These are phyloP conservation scores for Megaceryle maxima DNA, from an alignment of 2,113 vertebrate species.

Conservation along the genomic window DNA sequence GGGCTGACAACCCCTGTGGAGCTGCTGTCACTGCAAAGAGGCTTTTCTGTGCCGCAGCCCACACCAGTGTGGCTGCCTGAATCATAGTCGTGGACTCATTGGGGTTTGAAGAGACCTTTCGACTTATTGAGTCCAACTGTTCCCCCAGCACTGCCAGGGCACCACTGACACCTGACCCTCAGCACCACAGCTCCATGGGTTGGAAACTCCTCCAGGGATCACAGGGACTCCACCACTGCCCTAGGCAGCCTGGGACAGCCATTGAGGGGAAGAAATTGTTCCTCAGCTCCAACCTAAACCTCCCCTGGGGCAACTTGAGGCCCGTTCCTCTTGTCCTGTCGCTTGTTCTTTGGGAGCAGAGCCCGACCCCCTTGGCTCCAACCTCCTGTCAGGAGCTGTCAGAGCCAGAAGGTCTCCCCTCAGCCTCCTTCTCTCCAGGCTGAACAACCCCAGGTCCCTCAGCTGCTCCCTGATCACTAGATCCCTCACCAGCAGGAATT, in stretches of 20 bases:
- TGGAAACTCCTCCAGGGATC: neutral
- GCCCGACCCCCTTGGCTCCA: too few relatives aligned
- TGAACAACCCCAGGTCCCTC: neutral
- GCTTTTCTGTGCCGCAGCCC: neutral
- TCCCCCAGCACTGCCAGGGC: neutral
- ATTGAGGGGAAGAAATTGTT: neutral
- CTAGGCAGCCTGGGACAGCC: neutral
- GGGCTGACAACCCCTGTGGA: fast-evolving
- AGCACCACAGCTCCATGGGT: neutral
- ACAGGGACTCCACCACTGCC: neutral
- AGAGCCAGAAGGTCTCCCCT: too few relatives aligned
- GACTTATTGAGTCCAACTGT: neutral
- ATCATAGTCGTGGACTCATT: neutral
- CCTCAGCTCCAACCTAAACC: neutral
- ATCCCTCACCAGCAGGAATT: neutral
- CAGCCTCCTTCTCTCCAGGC: too few relatives aligned
- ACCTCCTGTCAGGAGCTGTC: too few relatives aligned
- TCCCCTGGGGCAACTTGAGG: too few relatives aligned
- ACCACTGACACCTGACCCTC: neutral
- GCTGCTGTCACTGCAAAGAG: fast-evolving
- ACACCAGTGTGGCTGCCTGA: neutral
- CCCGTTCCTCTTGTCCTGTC: too few relatives aligned
- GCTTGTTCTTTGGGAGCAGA: too few relatives aligned
- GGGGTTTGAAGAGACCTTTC: neutral
- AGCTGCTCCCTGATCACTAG: neutral